Conservation (phyloP, 2,113 vertebrate genomes). For the Passerina amoena region DNA sequence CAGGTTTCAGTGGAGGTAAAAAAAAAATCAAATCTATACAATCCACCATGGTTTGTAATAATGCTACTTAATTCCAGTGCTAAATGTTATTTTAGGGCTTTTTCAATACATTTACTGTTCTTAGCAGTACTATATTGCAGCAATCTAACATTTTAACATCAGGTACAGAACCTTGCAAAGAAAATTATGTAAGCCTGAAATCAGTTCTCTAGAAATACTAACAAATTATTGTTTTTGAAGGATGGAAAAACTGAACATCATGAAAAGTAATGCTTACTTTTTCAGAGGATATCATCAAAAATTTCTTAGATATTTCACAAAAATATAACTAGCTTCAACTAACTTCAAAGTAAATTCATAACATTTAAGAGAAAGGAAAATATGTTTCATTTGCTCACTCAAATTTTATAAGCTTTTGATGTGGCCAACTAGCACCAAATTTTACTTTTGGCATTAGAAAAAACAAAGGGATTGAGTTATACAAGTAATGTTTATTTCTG, state of each 20-base stretch:
- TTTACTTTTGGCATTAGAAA: slow-evolving; percentile 23
- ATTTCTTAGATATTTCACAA: not conserved
- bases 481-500: slow-evolving; percentile 12
- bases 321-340: not conserved
- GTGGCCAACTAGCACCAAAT: slow-evolving; percentile 20
- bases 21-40: not conserved
- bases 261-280: not conserved
- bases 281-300: not conserved
- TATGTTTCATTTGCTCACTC: not conserved
- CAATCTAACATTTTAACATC: not conserved
- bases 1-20: not conserved
- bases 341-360: not conserved
- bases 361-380: slow-evolving; percentile 1
- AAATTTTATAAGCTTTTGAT: slow-evolving; percentile 31
- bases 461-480: slow-evolving; percentile 2
- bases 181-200: not conserved
- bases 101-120: not conserved
- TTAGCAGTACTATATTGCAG: not conserved
- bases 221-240: not conserved
- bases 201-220: slow-evolving; percentile 4
- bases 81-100: not conserved
- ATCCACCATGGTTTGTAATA: not conserved
- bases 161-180: not conserved
- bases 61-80: not conserved
- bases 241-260: not conserved